Evolutionary conservation across 2,888 invertebrate species (phyloP).

Genomic region (Orthosia cruda): DNA sequence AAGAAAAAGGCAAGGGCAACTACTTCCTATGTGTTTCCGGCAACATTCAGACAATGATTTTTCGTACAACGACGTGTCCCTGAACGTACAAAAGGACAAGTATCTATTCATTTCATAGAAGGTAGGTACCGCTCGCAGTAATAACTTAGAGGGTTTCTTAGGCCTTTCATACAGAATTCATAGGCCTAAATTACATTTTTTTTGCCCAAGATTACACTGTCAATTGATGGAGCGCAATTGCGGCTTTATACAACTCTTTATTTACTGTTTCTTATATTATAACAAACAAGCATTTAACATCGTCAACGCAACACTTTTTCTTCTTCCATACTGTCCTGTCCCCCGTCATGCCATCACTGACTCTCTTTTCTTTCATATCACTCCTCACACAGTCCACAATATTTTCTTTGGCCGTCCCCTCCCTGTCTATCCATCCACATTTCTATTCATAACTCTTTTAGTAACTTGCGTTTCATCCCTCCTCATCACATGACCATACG

Average conservation of each 20-base stretch:
- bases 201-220: background rate
- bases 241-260: background rate
- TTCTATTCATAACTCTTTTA: too few species aligned
- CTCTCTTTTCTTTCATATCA: too few species aligned
- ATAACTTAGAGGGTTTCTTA: constrained; percentile 39
- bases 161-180: constrained; percentile 23
- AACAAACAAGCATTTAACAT: background rate
- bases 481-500: too few species aligned
- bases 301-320: too few species aligned
- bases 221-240: background rate
- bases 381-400: too few species aligned
- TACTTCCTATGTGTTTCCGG: constrained; percentile 31
- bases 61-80: constrained; percentile 47
- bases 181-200: constrained; percentile 22
- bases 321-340: too few species aligned
- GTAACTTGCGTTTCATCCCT: too few species aligned
- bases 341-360: too few species aligned
- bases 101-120: constrained; percentile 20
- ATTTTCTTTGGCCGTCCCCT: too few species aligned
- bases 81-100: constrained; percentile 26
- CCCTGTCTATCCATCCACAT: too few species aligned
- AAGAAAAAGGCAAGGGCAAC: background rate
- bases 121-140: constrained; percentile 20
- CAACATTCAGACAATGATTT: constrained; percentile 35
- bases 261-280: background rate